Evolutionary conservation across 2,797 vertebrate species (phyloP).

Genomic region (Gymnothorax reevesii): DNA sequence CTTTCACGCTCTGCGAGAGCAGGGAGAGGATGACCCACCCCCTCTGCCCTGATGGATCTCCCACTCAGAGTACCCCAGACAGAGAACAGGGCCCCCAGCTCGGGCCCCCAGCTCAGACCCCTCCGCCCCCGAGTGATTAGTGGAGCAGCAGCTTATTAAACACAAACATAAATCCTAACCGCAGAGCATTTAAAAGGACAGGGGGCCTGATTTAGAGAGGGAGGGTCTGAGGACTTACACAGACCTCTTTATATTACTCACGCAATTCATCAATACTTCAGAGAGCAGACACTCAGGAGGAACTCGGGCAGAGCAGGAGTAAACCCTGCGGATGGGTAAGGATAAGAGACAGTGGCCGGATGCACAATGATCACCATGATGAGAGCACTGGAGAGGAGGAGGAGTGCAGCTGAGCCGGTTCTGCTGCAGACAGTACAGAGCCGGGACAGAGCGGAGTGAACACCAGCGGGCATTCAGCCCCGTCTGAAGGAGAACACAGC

Average conservation of each 20-base stretch:
- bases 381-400: not conserved
- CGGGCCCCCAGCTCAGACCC: constrained; percentile 28
- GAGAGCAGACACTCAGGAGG: constrained; percentile 74
- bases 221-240: constrained; percentile 68
- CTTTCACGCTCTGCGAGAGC: not conserved
- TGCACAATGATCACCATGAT: not conserved
- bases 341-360: not conserved
- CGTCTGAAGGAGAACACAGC: too few species aligned
- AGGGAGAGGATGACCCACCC: not conserved
- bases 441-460: too few species aligned
- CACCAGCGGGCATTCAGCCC: too few species aligned
- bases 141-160: constrained; percentile 75
- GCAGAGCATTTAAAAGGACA: constrained; percentile 80
- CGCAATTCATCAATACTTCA: constrained; percentile 72
- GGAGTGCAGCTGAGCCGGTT: too few species aligned
- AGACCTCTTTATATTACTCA: constrained; percentile 79
- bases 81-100: not conserved
- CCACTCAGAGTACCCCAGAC: not conserved
- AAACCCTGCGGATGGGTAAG: constrained; percentile 56
- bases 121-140: constrained; percentile 76
- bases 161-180: constrained; percentile 78
- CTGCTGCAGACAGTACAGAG: not conserved
- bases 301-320: constrained; percentile 69
- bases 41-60: not conserved
- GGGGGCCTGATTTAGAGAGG: constrained; percentile 76